A percentile compares a stretch with the other conserved stretches of the same genome.
phyloP scores from a whole-genome alignment of 2,113 vertebrate genomes.

The Leptodactylus fuscus region DNA sequence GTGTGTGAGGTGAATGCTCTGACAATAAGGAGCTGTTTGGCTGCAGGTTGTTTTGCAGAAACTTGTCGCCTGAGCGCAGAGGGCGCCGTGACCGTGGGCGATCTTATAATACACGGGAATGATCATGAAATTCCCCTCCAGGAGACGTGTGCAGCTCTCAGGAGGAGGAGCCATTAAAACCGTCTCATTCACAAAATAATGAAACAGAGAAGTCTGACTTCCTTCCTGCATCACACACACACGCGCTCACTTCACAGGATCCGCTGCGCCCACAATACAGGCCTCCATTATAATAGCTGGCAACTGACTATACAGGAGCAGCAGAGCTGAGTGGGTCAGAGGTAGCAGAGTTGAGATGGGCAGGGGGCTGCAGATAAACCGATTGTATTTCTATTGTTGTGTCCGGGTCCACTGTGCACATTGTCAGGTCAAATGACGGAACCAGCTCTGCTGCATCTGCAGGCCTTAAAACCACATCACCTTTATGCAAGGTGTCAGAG shows the following conservation, averaged over 20 bases:
- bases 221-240: constrained; percentile 15
- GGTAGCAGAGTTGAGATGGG: too few species aligned
- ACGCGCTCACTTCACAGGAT: not conserved
- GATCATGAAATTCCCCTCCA: not conserved
- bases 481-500: not conserved
- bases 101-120: not conserved
- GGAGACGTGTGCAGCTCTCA: not conserved
- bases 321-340: not conserved
- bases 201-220: constrained; percentile 32
- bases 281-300: not conserved
- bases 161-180: not conserved
- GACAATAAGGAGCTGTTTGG: not conserved
- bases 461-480: not conserved
- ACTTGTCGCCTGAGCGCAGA: constrained; percentile 4
- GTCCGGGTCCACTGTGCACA: too few species aligned
- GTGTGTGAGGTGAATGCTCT: constrained; percentile 19
- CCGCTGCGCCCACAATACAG: not conserved
- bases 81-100: not conserved
- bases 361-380: not conserved
- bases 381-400: not conserved
- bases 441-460: constrained; percentile 7
- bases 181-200: constrained; percentile 24
- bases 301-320: not conserved
- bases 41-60: not conserved
- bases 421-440: not conserved